Evolutionary conservation across 2,113 vertebrate species (phyloP).

Genomic region (Phyllopteryx taeniolatus): DNA sequence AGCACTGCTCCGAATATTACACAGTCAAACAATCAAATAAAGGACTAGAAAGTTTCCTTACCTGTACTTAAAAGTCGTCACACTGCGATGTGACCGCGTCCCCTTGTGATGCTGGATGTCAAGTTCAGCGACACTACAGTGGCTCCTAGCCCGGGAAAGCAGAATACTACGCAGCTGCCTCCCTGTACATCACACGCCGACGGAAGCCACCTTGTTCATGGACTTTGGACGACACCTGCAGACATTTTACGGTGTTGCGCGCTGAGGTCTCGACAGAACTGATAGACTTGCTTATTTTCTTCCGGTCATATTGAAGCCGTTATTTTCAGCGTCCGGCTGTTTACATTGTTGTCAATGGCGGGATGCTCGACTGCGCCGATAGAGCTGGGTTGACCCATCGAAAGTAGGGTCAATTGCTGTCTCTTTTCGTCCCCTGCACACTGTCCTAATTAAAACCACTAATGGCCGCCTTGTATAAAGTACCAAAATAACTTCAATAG

Average conservation of each 20-base stretch:
- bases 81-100: conserved; percentile 28
- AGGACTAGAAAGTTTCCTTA: conserved; percentile 29
- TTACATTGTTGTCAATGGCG: no score
- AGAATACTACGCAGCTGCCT: conserved; percentile 51
- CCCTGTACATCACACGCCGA: conserved; percentile 34
- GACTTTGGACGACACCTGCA: conserved; percentile 59
- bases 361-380: no score
- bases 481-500: no score
- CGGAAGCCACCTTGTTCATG: conserved; percentile 2
- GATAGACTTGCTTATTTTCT: background rate
- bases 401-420: no score
- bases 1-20: conserved; percentile 16
- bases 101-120: conserved; percentile 53
- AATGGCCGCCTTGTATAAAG: no score
- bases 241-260: conserved; percentile 4
- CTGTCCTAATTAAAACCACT: no score
- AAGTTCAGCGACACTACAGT: conserved; percentile 59
- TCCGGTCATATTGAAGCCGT: no score
- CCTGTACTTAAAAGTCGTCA: conserved; percentile 43
- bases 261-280: background rate
- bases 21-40: background rate
- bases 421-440: no score
- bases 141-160: conserved; percentile 47
- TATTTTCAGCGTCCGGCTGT: no score
- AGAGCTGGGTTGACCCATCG: no score